These are phyloP conservation scores for Mizuhopecten yessoensis DNA, from an alignment of 1,140 invertebrate genomes.

Conservation along the genomic window DNA sequence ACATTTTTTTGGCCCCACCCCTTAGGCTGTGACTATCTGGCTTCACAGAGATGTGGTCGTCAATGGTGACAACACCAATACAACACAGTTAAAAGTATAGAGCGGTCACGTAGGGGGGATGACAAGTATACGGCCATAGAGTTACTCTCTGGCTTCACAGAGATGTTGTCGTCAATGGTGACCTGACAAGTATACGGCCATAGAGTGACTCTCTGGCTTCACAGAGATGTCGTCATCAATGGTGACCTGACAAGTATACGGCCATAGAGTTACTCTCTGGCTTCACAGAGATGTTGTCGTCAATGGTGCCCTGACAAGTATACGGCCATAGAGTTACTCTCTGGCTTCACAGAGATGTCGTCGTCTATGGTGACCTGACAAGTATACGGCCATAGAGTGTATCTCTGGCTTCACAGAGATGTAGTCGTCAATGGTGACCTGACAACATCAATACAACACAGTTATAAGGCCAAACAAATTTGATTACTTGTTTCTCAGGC, in stretches of 20 bases:
- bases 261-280: constrained; percentile 87
- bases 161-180: too few species aligned
- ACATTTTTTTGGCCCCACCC: too few species aligned
- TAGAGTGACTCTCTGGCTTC: constrained; percentile 87
- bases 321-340: constrained; percentile 87
- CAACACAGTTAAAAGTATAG: too few species aligned
- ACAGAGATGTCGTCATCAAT: constrained; percentile 83
- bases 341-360: constrained; percentile 83
- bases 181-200: constrained; percentile 87
- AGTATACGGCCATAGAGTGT: constrained; percentile 85
- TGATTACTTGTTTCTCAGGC: too few species aligned
- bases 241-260: constrained; percentile 43
- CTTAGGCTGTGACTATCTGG: too few species aligned
- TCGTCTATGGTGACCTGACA: too few species aligned
- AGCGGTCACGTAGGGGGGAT: too few species aligned
- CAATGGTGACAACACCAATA: too few species aligned
- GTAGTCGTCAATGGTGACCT: constrained; percentile 85
- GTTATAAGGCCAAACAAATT: too few species aligned
- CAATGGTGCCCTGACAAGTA: constrained; percentile 85
- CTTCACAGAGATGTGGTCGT: too few species aligned
- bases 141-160: constrained; percentile 88
- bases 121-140: constrained; percentile 87
- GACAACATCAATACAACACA: constrained; percentile 40
- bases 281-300: constrained; percentile 85
- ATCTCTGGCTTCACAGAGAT: constrained; percentile 87